phyloP scores from a whole-genome alignment of 2,113 vertebrate genomes.

The Xyrauchen texanus region DNA sequence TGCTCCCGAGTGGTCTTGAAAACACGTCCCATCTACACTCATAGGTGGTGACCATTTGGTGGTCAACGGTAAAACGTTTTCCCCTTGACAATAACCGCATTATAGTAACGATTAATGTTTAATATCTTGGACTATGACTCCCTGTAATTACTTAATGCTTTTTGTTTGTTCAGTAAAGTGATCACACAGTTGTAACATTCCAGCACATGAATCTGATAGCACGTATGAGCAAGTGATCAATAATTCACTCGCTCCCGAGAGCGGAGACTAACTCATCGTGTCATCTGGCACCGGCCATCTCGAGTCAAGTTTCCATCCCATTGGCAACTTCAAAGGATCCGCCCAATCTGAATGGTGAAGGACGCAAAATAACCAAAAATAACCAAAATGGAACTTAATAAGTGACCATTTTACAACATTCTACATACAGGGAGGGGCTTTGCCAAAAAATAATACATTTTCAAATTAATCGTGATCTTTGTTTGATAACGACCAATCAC shows the following conservation, averaged over 20 bases:
- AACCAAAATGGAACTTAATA: too few species aligned
- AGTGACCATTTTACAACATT: too few species aligned
- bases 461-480: too few species aligned
- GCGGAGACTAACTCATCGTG: slow-evolving; percentile 52
- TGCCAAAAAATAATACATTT: too few species aligned
- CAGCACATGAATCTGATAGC: slow-evolving; percentile 41
- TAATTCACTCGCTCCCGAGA: slow-evolving; percentile 68
- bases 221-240: slow-evolving; percentile 59
- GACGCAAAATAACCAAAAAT: too few species aligned
- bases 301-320: not conserved
- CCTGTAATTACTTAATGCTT: slow-evolving; percentile 50
- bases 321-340: too few species aligned
- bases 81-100: not conserved
- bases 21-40: not conserved
- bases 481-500: too few species aligned
- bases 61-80: not conserved
- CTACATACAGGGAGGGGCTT: too few species aligned
- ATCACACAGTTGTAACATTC: slow-evolving; percentile 50
- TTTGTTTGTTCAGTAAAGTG: slow-evolving; percentile 53
- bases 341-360: too few species aligned
- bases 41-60: not conserved
- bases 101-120: slow-evolving; percentile 24
- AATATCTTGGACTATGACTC: slow-evolving; percentile 34
- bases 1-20: too few species aligned
- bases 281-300: not conserved